Base-by-base conservation (phyloP, 2,888 invertebrate species). In the Prosopocoilus inquinatus region DNA sequence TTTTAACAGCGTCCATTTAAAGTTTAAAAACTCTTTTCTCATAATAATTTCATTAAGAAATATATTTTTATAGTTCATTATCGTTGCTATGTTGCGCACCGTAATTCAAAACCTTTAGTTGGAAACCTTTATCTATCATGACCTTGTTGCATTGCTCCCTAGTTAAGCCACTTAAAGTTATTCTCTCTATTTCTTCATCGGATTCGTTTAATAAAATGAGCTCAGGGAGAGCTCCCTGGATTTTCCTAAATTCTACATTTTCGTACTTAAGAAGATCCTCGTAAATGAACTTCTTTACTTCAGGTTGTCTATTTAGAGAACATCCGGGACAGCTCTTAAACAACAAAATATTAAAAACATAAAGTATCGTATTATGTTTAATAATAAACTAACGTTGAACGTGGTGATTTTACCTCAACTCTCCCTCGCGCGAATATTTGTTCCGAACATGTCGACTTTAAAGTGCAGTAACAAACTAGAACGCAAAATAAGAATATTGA, bases 251-350 rank as follows among this genome's bases (percentile, higher is more conserved):
- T 61, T 83, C 83, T 34, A 86, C 75, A 36, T 80, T 74, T 1
- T 82, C 79, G 63, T 86, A 88, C 35, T 77, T 74, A 1, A 86
- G 86, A n/a, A 88, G 77, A 68, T 89, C 89, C 50, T 86, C 80
- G 73, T 84, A 83, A 12, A 88, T 81, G 66, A 88, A 89, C 52
- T 78, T 73, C 69, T 84, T 86, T 5, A 88, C 84, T 67, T 88
- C 84, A 0, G 83, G 82, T 38, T 87, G 76, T 52, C 86, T 79
- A 66, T 87, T 87, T 53, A 89, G 71, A 1, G 83, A 82, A 69
- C 88, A 88, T 44, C 88, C 87, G 64, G 84, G 79, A 73, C 88
- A 89, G 66, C 84, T 87, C 88, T 89, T 75, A 53, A 77, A 75
- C 9, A 11, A 11, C n/a, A 36, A 36, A 36, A 36, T 4, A 36